Conservation (phyloP, 2,888 invertebrate species). For the Gandaritis pyraliata region DNA sequence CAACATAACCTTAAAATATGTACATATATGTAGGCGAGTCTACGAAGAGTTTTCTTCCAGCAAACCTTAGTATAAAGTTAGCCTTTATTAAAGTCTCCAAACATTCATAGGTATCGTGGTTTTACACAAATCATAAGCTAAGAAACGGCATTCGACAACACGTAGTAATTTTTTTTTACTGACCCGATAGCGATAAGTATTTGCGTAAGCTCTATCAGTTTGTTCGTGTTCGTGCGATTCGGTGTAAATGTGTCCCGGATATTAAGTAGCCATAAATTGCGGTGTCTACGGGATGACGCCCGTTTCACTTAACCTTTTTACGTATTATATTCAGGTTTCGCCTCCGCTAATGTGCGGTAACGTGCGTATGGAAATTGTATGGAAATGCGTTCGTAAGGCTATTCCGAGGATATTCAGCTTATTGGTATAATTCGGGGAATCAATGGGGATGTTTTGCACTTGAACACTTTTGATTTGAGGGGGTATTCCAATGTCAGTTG, state of each 20-base stretch:
- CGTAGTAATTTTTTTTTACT: too few relatives aligned
- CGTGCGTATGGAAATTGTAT: slow-evolving; percentile 37
- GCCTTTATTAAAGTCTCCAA: too few relatives aligned
- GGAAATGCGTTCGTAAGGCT: slow-evolving; percentile 22
- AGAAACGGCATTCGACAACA: too few relatives aligned
- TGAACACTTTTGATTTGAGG: not conserved
- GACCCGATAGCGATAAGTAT: too few relatives aligned
- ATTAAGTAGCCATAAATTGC: slow-evolving; percentile 68
- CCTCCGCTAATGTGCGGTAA: slow-evolving; percentile 35
- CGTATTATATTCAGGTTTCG: slow-evolving; percentile 60
- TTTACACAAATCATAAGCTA: too few relatives aligned
- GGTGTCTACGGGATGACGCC: slow-evolving; percentile 57
- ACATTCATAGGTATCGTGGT: too few relatives aligned
- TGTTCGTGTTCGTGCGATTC: slow-evolving; percentile 14
- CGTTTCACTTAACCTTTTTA: slow-evolving; percentile 60
- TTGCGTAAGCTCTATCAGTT: not conserved
- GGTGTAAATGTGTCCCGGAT: slow-evolving; percentile 44
- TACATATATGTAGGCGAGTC: too few relatives aligned
- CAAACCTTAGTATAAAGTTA: too few relatives aligned
- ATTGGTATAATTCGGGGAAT: slow-evolving; percentile 10
- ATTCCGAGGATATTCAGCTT: slow-evolving; percentile 19
- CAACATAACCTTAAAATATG: too few relatives aligned
- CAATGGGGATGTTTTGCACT: not conserved
- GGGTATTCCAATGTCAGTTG: too few relatives aligned
- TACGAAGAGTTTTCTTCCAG: too few relatives aligned